Evolutionary conservation across 2,797 vertebrate genomes (phyloP).

Genomic region (Falco novaeseelandiae): DNA sequence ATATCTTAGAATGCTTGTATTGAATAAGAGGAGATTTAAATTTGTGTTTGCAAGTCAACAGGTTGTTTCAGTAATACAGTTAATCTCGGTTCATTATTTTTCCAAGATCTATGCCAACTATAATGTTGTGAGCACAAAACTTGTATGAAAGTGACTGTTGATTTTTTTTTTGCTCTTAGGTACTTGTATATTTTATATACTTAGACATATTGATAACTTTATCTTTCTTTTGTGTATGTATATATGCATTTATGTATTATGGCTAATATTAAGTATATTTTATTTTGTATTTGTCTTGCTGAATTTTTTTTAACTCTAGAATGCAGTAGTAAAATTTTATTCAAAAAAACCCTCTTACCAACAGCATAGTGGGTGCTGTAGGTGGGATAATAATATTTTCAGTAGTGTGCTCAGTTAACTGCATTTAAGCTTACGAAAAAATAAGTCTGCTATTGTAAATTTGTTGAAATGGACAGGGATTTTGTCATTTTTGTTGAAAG

Average conservation of each 20-base stretch:
- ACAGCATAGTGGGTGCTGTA: background rate
- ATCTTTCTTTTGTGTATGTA: background rate
- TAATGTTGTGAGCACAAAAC: background rate
- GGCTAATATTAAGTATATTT: background rate
- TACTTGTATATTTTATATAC: background rate
- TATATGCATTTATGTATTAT: background rate
- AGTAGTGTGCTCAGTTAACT: background rate
- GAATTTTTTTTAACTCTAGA: background rate
- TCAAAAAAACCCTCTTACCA: background rate
- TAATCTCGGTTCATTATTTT: background rate
- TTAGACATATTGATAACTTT: background rate
- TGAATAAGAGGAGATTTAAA: background rate
- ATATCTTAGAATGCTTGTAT: background rate
- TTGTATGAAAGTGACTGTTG: background rate
- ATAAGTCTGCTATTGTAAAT: background rate
- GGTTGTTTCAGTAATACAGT: background rate
- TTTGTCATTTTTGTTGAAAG: background rate
- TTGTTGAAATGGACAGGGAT: background rate
- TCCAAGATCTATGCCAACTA: background rate
- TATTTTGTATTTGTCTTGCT: background rate
- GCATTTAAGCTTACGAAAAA: background rate
- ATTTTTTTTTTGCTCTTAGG: background rate
- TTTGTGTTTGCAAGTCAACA: background rate
- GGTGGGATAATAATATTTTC: background rate
- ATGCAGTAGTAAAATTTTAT: background rate